Percentiles rank a stretch among this genome's conserved stretches.
phyloP scores from a whole-genome alignment of 2,888 invertebrate species.

The Tetragonisca angustula region DNA sequence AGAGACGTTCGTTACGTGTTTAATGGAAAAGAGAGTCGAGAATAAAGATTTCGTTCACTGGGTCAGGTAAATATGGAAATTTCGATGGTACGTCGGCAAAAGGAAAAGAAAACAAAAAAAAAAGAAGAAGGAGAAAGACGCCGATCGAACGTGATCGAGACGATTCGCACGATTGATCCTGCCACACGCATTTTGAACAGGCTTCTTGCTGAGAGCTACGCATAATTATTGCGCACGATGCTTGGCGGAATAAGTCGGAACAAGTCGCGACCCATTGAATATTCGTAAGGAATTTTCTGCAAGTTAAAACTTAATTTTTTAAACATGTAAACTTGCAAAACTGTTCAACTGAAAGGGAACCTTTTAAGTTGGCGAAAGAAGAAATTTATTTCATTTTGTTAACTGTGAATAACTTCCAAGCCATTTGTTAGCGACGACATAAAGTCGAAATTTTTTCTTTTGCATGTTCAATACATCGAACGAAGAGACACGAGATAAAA shows the following conservation, averaged over 20 bases:
- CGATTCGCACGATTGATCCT: slow-evolving; percentile 34
- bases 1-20: slow-evolving; percentile 1
- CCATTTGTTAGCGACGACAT: no score
- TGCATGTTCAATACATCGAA: not conserved
- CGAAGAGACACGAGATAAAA: not conserved
- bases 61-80: slow-evolving; percentile 45
- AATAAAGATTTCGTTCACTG: slow-evolving; percentile 30
- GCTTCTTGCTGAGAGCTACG: slow-evolving; percentile 12
- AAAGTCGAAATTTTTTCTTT: no score
- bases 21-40: not conserved
- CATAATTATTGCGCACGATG: slow-evolving; percentile 9
- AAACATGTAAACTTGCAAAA: no score
- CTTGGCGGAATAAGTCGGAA: slow-evolving; percentile 18
- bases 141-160: slow-evolving; percentile 27
- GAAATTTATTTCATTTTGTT: no score
- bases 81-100: slow-evolving; percentile 6
- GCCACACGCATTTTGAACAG: slow-evolving; percentile 35
- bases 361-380: no score
- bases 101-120: no score
- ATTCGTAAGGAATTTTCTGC: not conserved
- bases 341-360: no score
- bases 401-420: no score
- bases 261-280: not conserved
- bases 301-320: no score
- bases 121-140: not conserved